A percentile compares a stretch with the other conserved stretches of the same genome.
Conservation (phyloP, 2,797 vertebrate genomes). For the Muscicapa comitata region DNA sequence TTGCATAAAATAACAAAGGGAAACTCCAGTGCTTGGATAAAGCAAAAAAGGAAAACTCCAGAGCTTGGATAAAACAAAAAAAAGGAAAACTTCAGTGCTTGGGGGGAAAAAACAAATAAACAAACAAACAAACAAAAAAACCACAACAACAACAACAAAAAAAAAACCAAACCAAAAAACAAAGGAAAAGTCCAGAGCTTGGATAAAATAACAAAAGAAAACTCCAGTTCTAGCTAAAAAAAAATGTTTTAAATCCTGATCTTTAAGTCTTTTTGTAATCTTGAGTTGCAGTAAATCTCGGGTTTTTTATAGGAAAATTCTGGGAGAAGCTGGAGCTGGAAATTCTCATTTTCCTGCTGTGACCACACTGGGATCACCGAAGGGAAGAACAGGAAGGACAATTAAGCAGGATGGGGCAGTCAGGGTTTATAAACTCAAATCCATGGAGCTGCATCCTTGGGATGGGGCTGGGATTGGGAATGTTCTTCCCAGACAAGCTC, state of each 20-base stretch:
- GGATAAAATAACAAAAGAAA: too few relatives aligned
- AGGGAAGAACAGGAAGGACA: not conserved
- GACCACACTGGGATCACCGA: not conserved
- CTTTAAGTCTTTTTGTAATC: not conserved
- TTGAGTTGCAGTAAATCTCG: not conserved
- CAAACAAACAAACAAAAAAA: too few relatives aligned
- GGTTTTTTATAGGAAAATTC: not conserved
- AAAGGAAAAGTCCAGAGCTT: too few relatives aligned
- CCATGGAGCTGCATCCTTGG: not conserved
- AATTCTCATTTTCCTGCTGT: not conserved
- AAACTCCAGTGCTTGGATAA: too few relatives aligned
- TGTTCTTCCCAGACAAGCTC: not conserved
- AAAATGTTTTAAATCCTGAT: not conserved
- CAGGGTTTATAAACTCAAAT: fast-evolving
- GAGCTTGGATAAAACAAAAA: too few relatives aligned
- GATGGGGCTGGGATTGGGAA: not conserved
- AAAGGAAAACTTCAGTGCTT: too few relatives aligned
- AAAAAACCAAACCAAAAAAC: too few relatives aligned
- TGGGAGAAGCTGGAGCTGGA: not conserved
- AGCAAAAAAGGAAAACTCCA: too few relatives aligned
- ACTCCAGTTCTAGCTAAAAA: not conserved
- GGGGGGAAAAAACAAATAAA: too few relatives aligned
- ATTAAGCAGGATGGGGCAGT: fast-evolving
- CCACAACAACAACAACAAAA: too few relatives aligned
- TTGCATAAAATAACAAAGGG: too few relatives aligned